Evolutionary conservation across 2,797 vertebrate species (phyloP).

Genomic region (Acipenser transmontanus): DNA sequence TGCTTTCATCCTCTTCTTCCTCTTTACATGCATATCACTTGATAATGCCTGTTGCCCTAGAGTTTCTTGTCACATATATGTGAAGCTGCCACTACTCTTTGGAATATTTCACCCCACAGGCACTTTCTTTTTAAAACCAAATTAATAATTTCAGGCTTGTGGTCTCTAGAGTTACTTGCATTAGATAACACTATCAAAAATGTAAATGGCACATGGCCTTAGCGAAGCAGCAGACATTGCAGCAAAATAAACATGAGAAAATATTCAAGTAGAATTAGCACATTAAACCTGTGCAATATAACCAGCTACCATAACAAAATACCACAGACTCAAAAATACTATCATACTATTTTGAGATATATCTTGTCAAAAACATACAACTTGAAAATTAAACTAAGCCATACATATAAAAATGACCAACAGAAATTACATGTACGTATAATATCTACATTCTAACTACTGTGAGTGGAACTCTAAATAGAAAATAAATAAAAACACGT

Average conservation of each 20-base stretch:
- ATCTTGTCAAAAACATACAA: too few relatives aligned
- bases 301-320: too few relatives aligned
- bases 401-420: too few relatives aligned
- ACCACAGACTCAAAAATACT: too few relatives aligned
- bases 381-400: too few relatives aligned
- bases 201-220: conserved; percentile 62
- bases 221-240: conserved; percentile 33
- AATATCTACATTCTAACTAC: too few relatives aligned
- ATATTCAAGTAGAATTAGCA: conserved; percentile 17
- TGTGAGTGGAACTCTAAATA: too few relatives aligned
- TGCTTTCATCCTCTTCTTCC: conserved; percentile 16
- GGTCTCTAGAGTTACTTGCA: conserved; percentile 57
- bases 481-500: too few relatives aligned
- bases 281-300: too few relatives aligned
- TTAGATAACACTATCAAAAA: conserved; percentile 71
- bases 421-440: too few relatives aligned
- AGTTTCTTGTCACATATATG: conserved; percentile 55
- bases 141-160: conserved; percentile 52
- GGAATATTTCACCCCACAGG: conserved; percentile 56
- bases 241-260: conserved; percentile 44
- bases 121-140: conserved; percentile 46
- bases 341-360: too few relatives aligned
- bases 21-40: conserved; percentile 53
- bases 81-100: conserved; percentile 47
- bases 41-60: conserved; percentile 46